Evolutionary conservation across 2,797 vertebrate genomes (phyloP).

Genomic region (Poeciliopsis turneri): DNA sequence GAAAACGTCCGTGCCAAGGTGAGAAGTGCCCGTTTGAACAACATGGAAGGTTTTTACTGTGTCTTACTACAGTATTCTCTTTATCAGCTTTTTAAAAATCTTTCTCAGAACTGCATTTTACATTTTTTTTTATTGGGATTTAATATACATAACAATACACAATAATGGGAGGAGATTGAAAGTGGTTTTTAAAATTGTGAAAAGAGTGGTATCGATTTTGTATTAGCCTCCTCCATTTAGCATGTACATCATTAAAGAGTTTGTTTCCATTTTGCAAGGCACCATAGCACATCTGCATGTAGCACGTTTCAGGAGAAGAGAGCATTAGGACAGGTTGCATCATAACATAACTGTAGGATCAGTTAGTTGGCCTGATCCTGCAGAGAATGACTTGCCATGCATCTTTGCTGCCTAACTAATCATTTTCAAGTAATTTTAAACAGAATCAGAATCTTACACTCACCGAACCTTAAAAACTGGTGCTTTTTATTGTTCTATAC

Average conservation of each 20-base stretch:
- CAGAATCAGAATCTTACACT: not conserved
- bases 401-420: not conserved
- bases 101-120: not conserved
- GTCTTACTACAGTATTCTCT: not conserved
- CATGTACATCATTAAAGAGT: too few species aligned
- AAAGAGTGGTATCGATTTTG: not conserved
- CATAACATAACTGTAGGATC: not conserved
- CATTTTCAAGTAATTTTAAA: not conserved
- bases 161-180: too few species aligned
- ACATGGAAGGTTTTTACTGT: not conserved
- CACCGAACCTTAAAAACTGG: not conserved
- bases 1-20: conserved; percentile 93
- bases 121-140: too few species aligned
- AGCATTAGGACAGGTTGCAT: not conserved
- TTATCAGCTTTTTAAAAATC: not conserved
- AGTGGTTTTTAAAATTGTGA: not conserved
- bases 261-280: not conserved
- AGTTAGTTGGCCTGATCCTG: not conserved
- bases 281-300: not conserved
- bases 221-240: not conserved
- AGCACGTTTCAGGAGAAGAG: not conserved
- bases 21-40: conserved; percentile 23
- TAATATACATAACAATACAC: too few species aligned
- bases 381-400: not conserved
- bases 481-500: not conserved